Base-by-base conservation (phyloP, 1,140 invertebrate genomes). In the Ptiloglossa arizonensis region DNA sequence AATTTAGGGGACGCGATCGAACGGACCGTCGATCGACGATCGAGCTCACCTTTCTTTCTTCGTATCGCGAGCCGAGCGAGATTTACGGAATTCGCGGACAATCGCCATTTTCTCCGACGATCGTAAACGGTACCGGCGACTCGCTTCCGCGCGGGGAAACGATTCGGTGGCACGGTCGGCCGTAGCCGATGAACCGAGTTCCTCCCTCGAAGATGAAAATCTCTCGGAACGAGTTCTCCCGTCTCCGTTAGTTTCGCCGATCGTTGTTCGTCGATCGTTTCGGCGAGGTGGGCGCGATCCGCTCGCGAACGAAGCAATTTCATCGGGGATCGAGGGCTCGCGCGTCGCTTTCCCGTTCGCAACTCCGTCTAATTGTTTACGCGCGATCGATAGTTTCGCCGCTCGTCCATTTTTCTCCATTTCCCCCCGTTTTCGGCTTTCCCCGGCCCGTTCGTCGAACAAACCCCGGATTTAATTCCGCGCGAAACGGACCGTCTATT, bases 1-100 rank as follows among this genome's bases (percentile, higher is more conserved):
- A 83, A 69, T 79, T 73, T 64, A 44, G 59, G 44, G 54, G 48
- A 62, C 22, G 66, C 52, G 66, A 70, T 50, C 41, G 74, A 57
- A 73, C 59, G 50, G 59, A 50, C 27, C 63, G 48, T 57, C 74
- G 80, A 83, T 83, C 82, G 82, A 83, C 79, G 63, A 56, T 27
- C 22, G 46, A 22, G 79, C 38, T 38, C 62, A 44, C 66, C 35
- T 32, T 54, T 46, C n/a, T n/a, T n/a, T n/a, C n/a, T n/a, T n/a
- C n/a, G n/a, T n/a, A n/a, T n/a, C n/a, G n/a, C n/a, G n/a, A n/a
- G n/a, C n/a, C n/a, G n/a, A n/a, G n/a, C n/a, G n/a, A n/a, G n/a
- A n/a, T n/a, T n/a, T n/a, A n/a, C n/a, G n/a, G n/a, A n/a, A n/a
- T n/a, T n/a, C n/a, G n/a, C 57, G 24, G 48, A 17, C n/a, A 32